These are phyloP conservation scores for Paedocypris sp. DNA, from an alignment of 2,113 vertebrate species.

Conservation along the genomic window DNA sequence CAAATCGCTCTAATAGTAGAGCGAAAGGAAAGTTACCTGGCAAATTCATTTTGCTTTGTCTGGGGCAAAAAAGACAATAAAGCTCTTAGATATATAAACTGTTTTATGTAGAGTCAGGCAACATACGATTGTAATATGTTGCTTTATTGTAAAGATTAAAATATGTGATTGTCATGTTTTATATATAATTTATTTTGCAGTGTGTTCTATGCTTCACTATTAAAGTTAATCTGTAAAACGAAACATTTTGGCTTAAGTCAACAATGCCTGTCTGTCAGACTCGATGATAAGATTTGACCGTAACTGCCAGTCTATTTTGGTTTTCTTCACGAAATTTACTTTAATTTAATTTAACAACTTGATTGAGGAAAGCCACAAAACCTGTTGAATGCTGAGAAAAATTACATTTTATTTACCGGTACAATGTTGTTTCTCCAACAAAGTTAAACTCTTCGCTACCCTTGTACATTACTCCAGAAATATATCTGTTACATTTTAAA, in stretches of 20 bases:
- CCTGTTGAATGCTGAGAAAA: too few species aligned
- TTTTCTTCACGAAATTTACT: not conserved
- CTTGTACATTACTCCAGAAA: too few species aligned
- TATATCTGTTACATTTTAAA: too few species aligned
- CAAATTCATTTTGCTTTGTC: not conserved
- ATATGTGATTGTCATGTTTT: conserved; percentile 64
- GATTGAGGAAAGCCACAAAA: too few species aligned
- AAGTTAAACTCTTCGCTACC: too few species aligned
- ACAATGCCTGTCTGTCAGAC: not conserved
- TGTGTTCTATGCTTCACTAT: conserved; percentile 63
- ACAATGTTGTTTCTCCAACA: too few species aligned
- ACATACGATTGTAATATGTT: conserved; percentile 36
- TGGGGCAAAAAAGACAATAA: conserved; percentile 25
- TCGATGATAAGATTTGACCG: not conserved
- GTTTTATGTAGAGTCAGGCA: conserved; percentile 46
- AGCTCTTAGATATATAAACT: conserved; percentile 26
- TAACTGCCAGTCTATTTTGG: not conserved
- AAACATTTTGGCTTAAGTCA: conserved; percentile 1
- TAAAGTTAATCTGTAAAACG: conserved; percentile 58
- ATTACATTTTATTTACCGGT: too few species aligned
- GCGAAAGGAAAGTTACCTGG: conserved; percentile 9
- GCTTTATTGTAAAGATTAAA: conserved; percentile 58
- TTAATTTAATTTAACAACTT: too few species aligned
- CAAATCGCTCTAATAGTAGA: not conserved
- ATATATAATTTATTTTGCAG: conserved; percentile 73